Evolutionary conservation across 2,113 vertebrate genomes (phyloP), one percentile per base, ranked within the genome.

Genomic region (Indicator maculatus): DNA sequence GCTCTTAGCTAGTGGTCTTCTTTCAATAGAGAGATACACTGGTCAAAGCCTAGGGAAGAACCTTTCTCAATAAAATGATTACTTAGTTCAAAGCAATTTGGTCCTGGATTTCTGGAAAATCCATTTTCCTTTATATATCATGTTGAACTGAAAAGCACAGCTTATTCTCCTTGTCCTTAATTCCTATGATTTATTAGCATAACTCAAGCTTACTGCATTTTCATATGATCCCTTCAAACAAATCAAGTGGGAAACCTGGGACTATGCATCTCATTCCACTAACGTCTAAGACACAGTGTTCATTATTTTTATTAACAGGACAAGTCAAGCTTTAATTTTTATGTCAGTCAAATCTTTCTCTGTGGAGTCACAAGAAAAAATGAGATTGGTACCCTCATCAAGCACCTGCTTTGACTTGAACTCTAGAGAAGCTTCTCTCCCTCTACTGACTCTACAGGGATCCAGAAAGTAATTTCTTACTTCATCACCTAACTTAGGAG

Each of bases 81-180:
- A 41, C 8, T 47, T 86, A 74, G 12, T 88, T 90, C 45, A 87
- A 76, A 31, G 45, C 4, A 4, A 66, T 86, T 78, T 89, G 31
- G 6, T 81, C 75, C 70, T 70, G 71, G 50, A 76, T 84, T 92
- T 96, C 67, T 76, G n/a, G 66, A 79, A 81, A 79, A 73, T 89
- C 59, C 28, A 7, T 93, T 91, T 95, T 83, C 12, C 16, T 87
- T 91, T n/a, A 45, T 28, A 53, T 36, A 59, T 66, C 50, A 79
- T 70, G 39, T 55, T 70, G 78, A 70, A 89, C 30, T 79, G 67
- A 83, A 95, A 92, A 93, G 18, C 50, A 88, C 89, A 79, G 36
- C 60, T 83, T 79, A 30, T 85, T 28, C 26, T 90, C 33, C 38
- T 87, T 93, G 93, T 12, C 38, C 55, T 82, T 85, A 79, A 87